Percentiles rank a stretch among this genome's conserved stretches.
Conservation (phyloP, 2,113 vertebrate species). For the Rhipidura dahli region DNA sequence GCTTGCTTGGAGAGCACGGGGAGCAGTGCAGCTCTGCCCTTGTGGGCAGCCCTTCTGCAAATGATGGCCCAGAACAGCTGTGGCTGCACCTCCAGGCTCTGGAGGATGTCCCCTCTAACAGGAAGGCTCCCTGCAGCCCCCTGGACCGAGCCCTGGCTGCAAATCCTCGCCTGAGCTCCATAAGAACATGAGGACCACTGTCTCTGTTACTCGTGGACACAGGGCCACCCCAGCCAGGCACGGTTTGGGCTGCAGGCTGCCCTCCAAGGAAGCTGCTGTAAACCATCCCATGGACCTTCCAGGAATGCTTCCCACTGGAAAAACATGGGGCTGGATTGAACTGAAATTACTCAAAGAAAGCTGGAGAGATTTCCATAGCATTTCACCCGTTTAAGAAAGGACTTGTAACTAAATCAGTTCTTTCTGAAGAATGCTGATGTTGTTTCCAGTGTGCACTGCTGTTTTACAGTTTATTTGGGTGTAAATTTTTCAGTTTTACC, state of each 20-base stretch:
- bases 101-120: background rate
- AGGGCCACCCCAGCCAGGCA: background rate
- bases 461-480: background rate
- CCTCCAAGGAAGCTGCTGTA: background rate
- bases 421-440: background rate
- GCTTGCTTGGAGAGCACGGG: background rate
- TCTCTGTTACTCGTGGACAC: background rate
- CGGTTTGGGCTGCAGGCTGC: background rate
- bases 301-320: background rate
- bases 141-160: background rate
- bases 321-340: background rate
- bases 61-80: background rate
- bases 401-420: background rate
- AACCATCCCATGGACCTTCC: background rate
- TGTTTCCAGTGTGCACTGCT: background rate
- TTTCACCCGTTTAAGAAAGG: background rate
- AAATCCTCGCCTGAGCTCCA: background rate
- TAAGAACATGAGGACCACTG: background rate
- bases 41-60: background rate
- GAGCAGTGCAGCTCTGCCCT: background rate
- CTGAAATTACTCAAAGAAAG: background rate
- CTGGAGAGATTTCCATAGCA: background rate
- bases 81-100: background rate
- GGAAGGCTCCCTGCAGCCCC: background rate
- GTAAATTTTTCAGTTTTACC: background rate